Evolutionary conservation across 1,140 invertebrate genomes (phyloP).

Genomic region (Calycopis cecrops): DNA sequence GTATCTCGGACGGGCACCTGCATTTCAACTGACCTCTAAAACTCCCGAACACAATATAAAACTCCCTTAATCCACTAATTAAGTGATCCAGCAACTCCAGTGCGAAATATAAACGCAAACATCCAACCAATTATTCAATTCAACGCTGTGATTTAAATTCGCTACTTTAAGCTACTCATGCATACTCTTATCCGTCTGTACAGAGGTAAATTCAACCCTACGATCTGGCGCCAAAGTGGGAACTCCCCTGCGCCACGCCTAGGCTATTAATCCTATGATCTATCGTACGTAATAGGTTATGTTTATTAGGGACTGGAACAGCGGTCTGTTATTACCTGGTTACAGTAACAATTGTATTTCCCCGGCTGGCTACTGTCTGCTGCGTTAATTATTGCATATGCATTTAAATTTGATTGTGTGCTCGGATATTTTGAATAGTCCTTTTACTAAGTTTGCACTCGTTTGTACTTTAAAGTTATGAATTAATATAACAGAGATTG

Average conservation of each 20-base stretch:
- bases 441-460: too few species aligned
- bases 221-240: not conserved
- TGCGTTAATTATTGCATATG: too few species aligned
- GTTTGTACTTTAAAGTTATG: too few species aligned
- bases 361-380: not conserved
- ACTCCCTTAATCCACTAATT: not conserved
- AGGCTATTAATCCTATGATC: constrained; percentile 7
- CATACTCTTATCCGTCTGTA: too few species aligned
- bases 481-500: too few species aligned
- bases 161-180: constrained; percentile 3
- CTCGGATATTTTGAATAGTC: too few species aligned
- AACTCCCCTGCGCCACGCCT: not conserved
- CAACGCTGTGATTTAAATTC: constrained; percentile 7
- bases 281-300: constrained; percentile 11
- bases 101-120: constrained; percentile 8
- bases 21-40: too few species aligned
- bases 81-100: not conserved
- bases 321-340: constrained; percentile 6
- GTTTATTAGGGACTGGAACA: constrained; percentile 1
- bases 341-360: constrained; percentile 4
- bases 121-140: constrained; percentile 9
- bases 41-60: too few species aligned
- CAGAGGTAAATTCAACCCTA: not conserved
- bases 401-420: too few species aligned
- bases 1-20: too few species aligned